Evolutionary conservation across 2,113 vertebrate genomes (phyloP), one percentile per base, ranked within the genome.

Genomic region (Phrynosoma platyrhinos): DNA sequence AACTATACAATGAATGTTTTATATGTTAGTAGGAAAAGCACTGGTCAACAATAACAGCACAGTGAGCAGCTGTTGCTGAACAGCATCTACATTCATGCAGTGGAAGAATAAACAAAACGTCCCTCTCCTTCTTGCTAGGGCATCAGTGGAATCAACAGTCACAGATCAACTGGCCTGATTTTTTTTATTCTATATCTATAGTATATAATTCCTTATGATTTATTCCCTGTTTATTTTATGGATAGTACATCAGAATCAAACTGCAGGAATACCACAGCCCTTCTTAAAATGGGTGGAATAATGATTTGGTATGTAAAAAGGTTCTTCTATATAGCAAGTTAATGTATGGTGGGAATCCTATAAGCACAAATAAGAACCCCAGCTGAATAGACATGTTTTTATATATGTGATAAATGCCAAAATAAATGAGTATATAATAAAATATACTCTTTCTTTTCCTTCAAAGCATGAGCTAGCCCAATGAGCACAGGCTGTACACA

Each of bases 91-190:
- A 95, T 95, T 95, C 95, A 95, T 91, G 87, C 87, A 78, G 88
- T 94, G 82, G 93, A 78, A 83, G 81, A 94, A 95, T 95, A 95
- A 94, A 93, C 92, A 95, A 92, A 91, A 89, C 94, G 94, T 94
- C 94, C 82, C 82, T 13, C 25, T 87, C 82, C 76, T 91, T 90
- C 90, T 90, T 82, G 75, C 91, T 91, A 75, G 85, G 92, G 90
- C 88, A 74, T 83, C 90, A 83, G 90, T 94, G 93, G 77, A 84
- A 91, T 94, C 91, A 93, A 95, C 85, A 92, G 90, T 93, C 77
- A 88, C 82, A 66, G 86, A 85, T 86, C 85, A n/a, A 90, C 78
- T 13, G 83, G 78, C 30, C 74, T 64, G 84, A 87, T 0, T 91
- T 91, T 92, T 91, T 89, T 90, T 89, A 47, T 47, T 47, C 47